Percentiles rank a stretch among this genome's conserved stretches.
Conservation (phyloP, 35 echinoderm and acorn worm species). For the Acanthaster planci region DNA sequence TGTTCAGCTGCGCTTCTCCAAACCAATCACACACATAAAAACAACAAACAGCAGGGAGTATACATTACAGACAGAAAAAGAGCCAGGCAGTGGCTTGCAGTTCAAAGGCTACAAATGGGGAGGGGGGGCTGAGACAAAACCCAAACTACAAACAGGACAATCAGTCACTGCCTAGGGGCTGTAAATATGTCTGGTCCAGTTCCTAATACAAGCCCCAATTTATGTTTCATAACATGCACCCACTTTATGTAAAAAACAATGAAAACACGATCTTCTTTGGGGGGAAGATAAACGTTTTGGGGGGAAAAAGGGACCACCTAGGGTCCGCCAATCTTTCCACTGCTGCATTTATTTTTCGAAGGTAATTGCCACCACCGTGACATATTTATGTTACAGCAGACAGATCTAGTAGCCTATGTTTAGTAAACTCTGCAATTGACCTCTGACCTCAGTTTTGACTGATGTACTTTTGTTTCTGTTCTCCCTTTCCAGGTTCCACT, state of each 20-base stretch:
- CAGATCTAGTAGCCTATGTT: conserved; percentile 3
- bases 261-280: neutral
- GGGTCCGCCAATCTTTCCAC: too few species aligned
- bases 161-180: neutral
- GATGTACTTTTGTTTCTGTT: neutral
- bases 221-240: conserved; percentile 24
- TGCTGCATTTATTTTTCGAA: neutral
- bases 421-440: neutral
- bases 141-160: neutral
- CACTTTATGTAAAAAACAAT: neutral
- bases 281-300: too few species aligned
- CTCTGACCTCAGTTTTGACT: conserved; percentile 9
- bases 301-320: too few species aligned
- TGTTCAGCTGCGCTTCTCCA: too few species aligned
- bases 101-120: too few species aligned
- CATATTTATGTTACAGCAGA: conserved; percentile 3
- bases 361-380: neutral
- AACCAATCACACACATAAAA: too few species aligned
- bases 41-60: too few species aligned
- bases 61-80: too few species aligned
- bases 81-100: too few species aligned
- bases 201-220: neutral
- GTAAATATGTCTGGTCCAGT: conserved; percentile 5
- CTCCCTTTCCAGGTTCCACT: neutral
- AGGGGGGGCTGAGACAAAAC: too few species aligned